A percentile compares a stretch with the other conserved stretches of the same genome.
Evolutionary conservation across 2,113 vertebrate species (phyloP).

Genomic region (Ctenodactylus gundi): DNA sequence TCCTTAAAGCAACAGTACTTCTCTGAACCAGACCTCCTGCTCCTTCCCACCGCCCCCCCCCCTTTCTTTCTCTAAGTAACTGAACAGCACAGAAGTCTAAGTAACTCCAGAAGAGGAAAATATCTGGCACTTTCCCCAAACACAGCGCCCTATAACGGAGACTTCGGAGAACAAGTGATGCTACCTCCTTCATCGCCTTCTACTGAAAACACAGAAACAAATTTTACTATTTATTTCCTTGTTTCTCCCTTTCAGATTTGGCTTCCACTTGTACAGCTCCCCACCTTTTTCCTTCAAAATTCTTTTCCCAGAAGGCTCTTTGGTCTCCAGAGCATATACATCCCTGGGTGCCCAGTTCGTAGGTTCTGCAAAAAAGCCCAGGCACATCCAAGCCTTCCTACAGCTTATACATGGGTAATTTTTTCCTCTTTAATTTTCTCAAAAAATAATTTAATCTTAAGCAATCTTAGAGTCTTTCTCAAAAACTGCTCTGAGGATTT

Average conservation of each 20-base stretch:
- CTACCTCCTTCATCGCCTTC: neutral
- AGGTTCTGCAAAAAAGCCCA: neutral
- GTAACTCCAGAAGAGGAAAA: neutral
- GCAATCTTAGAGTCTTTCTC: neutral
- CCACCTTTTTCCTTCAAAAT: neutral
- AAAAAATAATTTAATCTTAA: slow-evolving; percentile 8
- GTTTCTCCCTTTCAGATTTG: neutral
- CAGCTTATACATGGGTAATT: neutral
- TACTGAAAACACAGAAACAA: neutral
- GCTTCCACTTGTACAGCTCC: neutral
- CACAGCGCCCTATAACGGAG: neutral
- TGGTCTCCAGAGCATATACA: neutral
- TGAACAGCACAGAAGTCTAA: neutral
- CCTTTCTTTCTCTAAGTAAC: neutral
- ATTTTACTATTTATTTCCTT: neutral
- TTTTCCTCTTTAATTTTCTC: neutral
- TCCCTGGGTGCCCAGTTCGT: neutral
- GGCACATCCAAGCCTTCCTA: neutral
- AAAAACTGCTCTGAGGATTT: slow-evolving; percentile 22
- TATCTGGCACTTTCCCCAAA: too few relatives aligned
- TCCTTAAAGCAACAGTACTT: slow-evolving; percentile 1
- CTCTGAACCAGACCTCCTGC: neutral
- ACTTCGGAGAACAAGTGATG: neutral
- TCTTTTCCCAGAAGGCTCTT: neutral
- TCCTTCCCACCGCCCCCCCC: neutral